Conservation (phyloP, 2,888 invertebrate species). For the Brachylomia viminalis region DNA sequence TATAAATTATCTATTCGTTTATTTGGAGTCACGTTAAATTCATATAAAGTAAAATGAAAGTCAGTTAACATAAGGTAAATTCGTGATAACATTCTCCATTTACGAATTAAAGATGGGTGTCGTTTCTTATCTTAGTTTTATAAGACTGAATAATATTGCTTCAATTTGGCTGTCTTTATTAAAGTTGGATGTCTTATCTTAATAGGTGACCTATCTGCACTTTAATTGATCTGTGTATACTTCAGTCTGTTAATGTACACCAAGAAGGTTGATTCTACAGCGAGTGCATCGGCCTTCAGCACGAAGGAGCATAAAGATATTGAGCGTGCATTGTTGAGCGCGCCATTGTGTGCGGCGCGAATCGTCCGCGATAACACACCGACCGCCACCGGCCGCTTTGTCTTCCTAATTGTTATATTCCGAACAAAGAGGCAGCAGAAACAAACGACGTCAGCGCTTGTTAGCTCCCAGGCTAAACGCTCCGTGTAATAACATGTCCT, state of each 20-base stretch:
- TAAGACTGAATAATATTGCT: neutral
- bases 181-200: slow-evolving; percentile 11
- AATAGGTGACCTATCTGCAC: slow-evolving; percentile 42
- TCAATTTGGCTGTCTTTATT: neutral
- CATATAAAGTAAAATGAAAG: neutral
- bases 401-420: slow-evolving; percentile 88
- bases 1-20: neutral
- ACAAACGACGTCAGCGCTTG: slow-evolving; percentile 84
- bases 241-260: slow-evolving; percentile 71
- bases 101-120: neutral
- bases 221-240: slow-evolving; percentile 63
- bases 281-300: slow-evolving; percentile 86
- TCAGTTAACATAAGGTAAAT: neutral
- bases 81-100: neutral
- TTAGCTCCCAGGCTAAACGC: slow-evolving; percentile 87
- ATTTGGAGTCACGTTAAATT: neutral
- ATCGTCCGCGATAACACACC: slow-evolving; percentile 82
- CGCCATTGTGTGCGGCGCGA: slow-evolving; percentile 81
- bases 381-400: slow-evolving; percentile 82
- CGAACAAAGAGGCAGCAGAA: slow-evolving; percentile 86
- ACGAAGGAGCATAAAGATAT: slow-evolving; percentile 87
- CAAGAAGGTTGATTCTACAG: slow-evolving; percentile 82
- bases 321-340: slow-evolving; percentile 85
- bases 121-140: neutral
- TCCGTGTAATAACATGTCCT: slow-evolving; percentile 87